Conservation (phyloP, 2,797 vertebrate genomes). For the Chromis chromis region DNA sequence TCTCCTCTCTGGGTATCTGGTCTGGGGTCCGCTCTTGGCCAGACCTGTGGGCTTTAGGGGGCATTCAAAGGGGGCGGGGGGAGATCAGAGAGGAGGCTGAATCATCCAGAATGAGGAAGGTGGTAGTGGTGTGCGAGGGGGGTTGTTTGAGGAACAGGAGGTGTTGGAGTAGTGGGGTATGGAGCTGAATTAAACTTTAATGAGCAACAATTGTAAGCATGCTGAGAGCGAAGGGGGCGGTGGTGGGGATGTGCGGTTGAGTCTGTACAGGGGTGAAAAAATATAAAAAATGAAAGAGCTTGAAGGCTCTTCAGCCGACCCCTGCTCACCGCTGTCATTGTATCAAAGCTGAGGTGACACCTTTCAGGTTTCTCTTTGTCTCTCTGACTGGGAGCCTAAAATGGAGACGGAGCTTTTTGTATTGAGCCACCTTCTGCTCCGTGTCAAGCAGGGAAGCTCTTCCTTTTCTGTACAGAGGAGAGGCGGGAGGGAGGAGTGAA, state of each 20-base stretch:
- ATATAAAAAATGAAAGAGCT: constrained; percentile 67
- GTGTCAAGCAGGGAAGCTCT: constrained; percentile 67
- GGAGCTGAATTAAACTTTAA: constrained; percentile 87
- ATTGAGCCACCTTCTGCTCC: constrained; percentile 76
- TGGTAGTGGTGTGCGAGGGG: constrained; percentile 61
- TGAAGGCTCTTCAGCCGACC: constrained; percentile 64
- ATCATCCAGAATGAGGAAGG: constrained; percentile 79
- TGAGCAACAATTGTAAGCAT: constrained; percentile 88
- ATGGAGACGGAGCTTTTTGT: constrained; percentile 74
- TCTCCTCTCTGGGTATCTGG: constrained; percentile 84
- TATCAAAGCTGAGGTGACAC: constrained; percentile 80
- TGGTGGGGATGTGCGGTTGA: constrained; percentile 34
- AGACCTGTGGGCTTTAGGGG: constrained; percentile 86
- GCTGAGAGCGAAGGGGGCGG: constrained; percentile 69
- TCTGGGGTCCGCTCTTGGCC: constrained; percentile 80
- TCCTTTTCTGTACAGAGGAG: constrained; percentile 48
- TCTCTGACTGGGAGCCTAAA: constrained; percentile 60
- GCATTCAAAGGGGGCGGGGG: constrained; percentile 81
- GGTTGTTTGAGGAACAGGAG: constrained; percentile 71
- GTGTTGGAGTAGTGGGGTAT: constrained; percentile 74
- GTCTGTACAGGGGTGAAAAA: constrained; percentile 46
- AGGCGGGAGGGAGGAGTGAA: constrained; percentile 28
- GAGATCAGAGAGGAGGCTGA: constrained; percentile 86
- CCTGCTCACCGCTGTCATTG: constrained; percentile 60
- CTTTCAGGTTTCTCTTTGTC: constrained; percentile 77